A percentile compares a stretch with the other conserved stretches of the same genome.
Conservation (phyloP, 2,888 invertebrate genomes). For the Lasius platythorax region DNA sequence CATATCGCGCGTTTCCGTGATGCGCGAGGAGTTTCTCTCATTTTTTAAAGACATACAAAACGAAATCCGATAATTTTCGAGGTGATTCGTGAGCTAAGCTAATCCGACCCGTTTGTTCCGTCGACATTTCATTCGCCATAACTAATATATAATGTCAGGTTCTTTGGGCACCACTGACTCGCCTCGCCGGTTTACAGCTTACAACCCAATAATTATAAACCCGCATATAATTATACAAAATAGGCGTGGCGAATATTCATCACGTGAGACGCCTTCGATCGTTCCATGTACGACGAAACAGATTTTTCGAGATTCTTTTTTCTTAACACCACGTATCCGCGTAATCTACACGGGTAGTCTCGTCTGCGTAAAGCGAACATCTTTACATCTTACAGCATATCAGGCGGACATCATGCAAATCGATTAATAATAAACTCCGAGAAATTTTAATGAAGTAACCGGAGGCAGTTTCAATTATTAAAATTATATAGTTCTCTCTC, state of each 20-base stretch:
- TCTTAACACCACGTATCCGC: conserved; percentile 57
- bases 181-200: conserved; percentile 62
- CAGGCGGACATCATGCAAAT: conserved; percentile 35
- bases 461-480: conserved; percentile 12
- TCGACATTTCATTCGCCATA: conserved; percentile 64
- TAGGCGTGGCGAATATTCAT: conserved; percentile 78
- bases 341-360: conserved; percentile 26
- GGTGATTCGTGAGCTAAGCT: conserved; percentile 39
- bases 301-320: conserved; percentile 64
- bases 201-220: conserved; percentile 74
- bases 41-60: neutral
- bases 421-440: conserved; percentile 38
- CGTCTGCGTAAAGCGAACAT: conserved; percentile 6
- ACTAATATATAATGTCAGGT: conserved; percentile 61
- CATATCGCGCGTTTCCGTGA: neutral
- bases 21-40: neutral
- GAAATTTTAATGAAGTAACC: conserved; percentile 12
- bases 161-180: conserved; percentile 64
- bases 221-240: conserved; percentile 76
- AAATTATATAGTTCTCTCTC: neutral
- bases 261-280: conserved; percentile 59
- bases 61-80: conserved; percentile 6
- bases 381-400: conserved; percentile 4
- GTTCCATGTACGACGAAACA: conserved; percentile 46
- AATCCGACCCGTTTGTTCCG: conserved; percentile 63